These are phyloP conservation scores for Cyprinodon brontotheroides DNA, from an alignment of 2,113 vertebrate species.

Conservation along the genomic window DNA sequence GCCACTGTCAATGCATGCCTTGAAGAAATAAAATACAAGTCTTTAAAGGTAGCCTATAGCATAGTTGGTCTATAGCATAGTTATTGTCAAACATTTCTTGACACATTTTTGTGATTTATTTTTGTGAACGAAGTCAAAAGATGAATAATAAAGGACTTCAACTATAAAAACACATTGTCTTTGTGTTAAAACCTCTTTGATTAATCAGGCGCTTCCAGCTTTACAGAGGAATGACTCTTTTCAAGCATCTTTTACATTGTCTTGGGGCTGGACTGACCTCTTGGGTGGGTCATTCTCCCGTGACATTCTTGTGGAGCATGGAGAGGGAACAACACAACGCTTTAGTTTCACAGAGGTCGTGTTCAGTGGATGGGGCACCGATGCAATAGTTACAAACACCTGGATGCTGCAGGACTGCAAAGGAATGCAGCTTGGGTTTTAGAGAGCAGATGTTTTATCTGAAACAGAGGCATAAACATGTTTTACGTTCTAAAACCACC, in stretches of 20 bases:
- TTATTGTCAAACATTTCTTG: no score
- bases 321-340: conserved; percentile 61
- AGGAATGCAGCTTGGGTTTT: conserved; percentile 39
- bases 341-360: conserved; percentile 66
- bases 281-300: conserved; percentile 66
- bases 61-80: no score
- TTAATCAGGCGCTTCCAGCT: conserved; percentile 8
- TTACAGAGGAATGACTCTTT: conserved; percentile 60
- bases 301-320: conserved; percentile 52
- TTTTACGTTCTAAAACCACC: not conserved
- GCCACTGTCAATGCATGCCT: no score
- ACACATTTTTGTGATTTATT: no score
- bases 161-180: no score
- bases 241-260: conserved; percentile 54
- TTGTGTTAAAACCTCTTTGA: not conserved
- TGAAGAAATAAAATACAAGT: no score
- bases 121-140: no score
- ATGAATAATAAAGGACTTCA: no score
- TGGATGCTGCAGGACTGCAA: conserved; percentile 54
- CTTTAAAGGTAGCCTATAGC: no score
- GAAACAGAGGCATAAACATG: not conserved
- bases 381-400: conserved; percentile 54
- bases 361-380: conserved; percentile 51
- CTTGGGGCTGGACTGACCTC: conserved; percentile 49
- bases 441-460: conserved; percentile 3